Evolutionary conservation across 1,140 invertebrate genomes (phyloP).

Genomic region (Proctacanthus coquilletti): DNA sequence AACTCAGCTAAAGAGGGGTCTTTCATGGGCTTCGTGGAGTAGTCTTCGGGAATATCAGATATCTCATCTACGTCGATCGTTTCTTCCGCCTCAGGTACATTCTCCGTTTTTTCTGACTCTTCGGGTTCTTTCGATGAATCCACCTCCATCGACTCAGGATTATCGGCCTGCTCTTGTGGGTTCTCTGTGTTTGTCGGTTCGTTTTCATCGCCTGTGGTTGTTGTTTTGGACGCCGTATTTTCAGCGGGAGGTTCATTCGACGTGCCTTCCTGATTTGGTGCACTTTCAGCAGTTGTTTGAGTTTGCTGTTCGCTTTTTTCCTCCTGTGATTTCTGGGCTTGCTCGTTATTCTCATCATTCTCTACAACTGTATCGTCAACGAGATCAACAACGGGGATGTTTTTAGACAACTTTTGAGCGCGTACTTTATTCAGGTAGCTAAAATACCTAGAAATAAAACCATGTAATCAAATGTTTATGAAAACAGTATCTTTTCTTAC

Average conservation of each 20-base stretch:
- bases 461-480: slow-evolving; percentile 14
- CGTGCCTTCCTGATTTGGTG: neutral
- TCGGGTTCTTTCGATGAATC: slow-evolving; percentile 2
- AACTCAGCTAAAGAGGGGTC: slow-evolving; percentile 26
- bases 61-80: neutral
- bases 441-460: slow-evolving; percentile 19
- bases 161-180: neutral
- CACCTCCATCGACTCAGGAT: neutral
- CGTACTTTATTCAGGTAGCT: slow-evolving; percentile 18
- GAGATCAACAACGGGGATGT: slow-evolving; percentile 23
- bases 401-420: slow-evolving; percentile 8
- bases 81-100: slow-evolving; percentile 10
- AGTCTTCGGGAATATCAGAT: neutral
- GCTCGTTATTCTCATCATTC: slow-evolving; percentile 7
- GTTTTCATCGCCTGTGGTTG: too few relatives aligned
- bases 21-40: neutral
- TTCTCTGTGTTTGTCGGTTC: too few relatives aligned
- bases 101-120: slow-evolving; percentile 7
- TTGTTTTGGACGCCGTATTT: slow-evolving; percentile 4
- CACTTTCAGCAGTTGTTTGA: neutral
- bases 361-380: slow-evolving; percentile 17
- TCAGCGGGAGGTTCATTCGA: slow-evolving; percentile 8
- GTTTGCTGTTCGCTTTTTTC: slow-evolving; percentile 11
- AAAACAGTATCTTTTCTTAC: slow-evolving; percentile 5
- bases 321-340: slow-evolving; percentile 9